Percentiles rank a stretch among this genome's conserved stretches.
These are phyloP conservation scores for Psittacula echo DNA, from an alignment of 2,797 vertebrate species.

Conservation along the genomic window DNA sequence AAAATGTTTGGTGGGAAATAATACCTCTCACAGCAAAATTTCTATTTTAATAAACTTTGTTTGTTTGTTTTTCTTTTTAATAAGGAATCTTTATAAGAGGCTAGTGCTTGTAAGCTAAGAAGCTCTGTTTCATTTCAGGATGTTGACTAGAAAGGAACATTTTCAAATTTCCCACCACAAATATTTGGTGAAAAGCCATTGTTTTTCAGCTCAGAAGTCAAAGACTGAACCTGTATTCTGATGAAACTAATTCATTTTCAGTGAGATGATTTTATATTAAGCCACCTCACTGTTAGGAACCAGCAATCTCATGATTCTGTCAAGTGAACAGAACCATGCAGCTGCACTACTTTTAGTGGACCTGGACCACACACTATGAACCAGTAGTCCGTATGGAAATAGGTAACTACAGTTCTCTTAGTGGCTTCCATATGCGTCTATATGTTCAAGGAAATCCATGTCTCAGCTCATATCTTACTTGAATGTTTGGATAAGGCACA, in stretches of 20 bases:
- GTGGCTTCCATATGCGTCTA: accelerated
- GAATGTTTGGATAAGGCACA: neutral
- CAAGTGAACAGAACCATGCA: neutral
- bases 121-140: neutral
- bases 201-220: neutral
- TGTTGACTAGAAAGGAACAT: neutral
- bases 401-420: neutral
- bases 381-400: neutral
- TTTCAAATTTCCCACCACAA: neutral
- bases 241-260: neutral
- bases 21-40: neutral
- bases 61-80: neutral
- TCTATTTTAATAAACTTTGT: neutral
- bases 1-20: neutral
- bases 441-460: neutral
- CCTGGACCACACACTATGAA: neutral
- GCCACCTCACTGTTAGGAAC: accelerated
- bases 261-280: neutral
- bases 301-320: neutral
- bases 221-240: neutral
- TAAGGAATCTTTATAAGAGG: neutral
- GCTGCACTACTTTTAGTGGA: neutral
- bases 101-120: neutral
- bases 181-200: neutral
- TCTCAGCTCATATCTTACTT: neutral